These are phyloP conservation scores for Aptenodytes patagonicus DNA, from an alignment of 2,113 vertebrate species.

Conservation along the genomic window DNA sequence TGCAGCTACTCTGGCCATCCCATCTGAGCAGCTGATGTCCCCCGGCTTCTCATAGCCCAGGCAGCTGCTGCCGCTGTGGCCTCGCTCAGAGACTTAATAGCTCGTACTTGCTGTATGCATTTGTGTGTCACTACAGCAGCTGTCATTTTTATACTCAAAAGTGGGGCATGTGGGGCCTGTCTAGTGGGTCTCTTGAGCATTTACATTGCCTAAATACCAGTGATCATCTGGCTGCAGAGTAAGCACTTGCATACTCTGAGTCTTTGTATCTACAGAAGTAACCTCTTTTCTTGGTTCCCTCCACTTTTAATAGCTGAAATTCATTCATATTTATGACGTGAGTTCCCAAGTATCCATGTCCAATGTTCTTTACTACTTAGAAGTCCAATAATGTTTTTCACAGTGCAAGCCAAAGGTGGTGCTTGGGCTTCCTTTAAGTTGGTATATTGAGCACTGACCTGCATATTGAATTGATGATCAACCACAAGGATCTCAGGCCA, in stretches of 20 bases:
- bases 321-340: neutral
- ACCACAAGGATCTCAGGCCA: neutral
- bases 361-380: neutral
- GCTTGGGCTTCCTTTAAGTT: neutral
- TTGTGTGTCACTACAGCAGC: neutral
- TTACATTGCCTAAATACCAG: neutral
- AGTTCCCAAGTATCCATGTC: neutral
- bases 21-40: neutral
- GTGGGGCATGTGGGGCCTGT: neutral
- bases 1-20: neutral
- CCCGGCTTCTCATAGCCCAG: neutral
- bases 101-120: neutral
- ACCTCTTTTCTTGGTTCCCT: neutral
- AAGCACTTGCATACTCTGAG: neutral
- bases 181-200: neutral
- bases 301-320: neutral
- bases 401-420: neutral
- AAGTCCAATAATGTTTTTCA: neutral
- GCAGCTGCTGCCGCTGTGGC: neutral
- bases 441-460: neutral
- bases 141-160: neutral
- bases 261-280: neutral
- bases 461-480: neutral
- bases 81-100: neutral
- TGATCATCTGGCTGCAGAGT: neutral